A percentile compares a stretch with the other conserved stretches of the same genome.
Evolutionary conservation across 2,113 vertebrate genomes (phyloP).

Genomic region (Bungarus multicinctus): DNA sequence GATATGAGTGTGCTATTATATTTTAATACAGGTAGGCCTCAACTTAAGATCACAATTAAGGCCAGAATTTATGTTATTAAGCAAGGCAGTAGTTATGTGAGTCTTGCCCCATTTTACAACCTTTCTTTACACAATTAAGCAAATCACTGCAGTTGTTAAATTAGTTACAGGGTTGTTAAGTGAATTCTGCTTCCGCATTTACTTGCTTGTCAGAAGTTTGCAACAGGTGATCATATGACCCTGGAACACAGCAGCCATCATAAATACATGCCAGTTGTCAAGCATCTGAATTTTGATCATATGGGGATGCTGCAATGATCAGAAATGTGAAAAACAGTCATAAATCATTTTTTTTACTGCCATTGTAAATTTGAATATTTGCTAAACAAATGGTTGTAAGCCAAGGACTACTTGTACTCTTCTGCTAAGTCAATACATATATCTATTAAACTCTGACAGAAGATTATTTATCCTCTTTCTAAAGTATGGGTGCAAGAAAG

Average conservation of each 20-base stretch:
- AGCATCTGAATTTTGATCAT: neutral
- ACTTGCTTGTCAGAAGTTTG: neutral
- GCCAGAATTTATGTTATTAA: neutral
- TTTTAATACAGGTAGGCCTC: neutral
- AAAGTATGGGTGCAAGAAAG: neutral
- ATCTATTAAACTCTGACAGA: neutral
- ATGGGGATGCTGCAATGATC: neutral
- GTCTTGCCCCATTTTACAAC: neutral
- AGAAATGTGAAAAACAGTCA: neutral
- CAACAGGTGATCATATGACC: neutral
- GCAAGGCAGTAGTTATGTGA: neutral
- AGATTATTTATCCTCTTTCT: neutral
- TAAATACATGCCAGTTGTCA: neutral
- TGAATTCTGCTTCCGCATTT: neutral
- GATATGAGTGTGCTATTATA: neutral
- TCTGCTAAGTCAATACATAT: conserved; percentile 26
- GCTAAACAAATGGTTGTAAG: neutral
- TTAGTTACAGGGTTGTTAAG: neutral
- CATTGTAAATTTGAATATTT: neutral
- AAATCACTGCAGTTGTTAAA: neutral
- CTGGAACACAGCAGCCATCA: neutral
- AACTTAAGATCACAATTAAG: neutral
- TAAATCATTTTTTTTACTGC: neutral
- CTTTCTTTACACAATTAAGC: neutral
- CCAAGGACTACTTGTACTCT: neutral